A percentile compares a stretch with the other conserved stretches of the same genome.
phyloP scores from a whole-genome alignment of 2,113 vertebrate species.

The Melanocharis versteri region DNA sequence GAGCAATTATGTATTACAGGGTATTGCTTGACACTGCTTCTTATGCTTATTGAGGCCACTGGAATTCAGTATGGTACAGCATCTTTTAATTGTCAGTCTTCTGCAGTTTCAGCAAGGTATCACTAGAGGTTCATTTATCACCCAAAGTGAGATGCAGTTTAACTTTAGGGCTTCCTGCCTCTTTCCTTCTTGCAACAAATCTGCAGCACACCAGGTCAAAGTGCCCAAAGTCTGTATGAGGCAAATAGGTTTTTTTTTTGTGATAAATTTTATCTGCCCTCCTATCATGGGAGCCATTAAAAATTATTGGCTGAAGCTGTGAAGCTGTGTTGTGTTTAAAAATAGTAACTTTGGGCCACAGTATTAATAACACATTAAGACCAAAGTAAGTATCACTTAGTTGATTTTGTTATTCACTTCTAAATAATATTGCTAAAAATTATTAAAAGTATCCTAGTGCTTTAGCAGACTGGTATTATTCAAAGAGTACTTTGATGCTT shows the following conservation, averaged over 20 bases:
- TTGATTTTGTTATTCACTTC: not conserved
- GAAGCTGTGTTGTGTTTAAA: not conserved
- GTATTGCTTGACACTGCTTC: not conserved
- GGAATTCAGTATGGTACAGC: not conserved
- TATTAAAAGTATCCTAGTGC: not conserved
- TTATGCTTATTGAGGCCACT: not conserved
- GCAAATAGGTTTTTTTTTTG: not conserved
- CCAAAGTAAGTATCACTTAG: not conserved
- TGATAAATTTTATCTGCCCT: not conserved
- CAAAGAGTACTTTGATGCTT: not conserved
- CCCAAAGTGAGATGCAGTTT: not conserved
- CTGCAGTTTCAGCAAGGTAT: not conserved
- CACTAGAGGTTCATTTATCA: not conserved
- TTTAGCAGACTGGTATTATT: slow-evolving; percentile 23
- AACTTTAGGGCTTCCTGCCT: not conserved
- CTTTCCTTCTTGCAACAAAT: not conserved
- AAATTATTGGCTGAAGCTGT: not conserved
- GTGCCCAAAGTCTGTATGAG: not conserved
- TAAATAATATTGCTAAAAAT: slow-evolving; percentile 11
- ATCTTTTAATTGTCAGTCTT: not conserved
- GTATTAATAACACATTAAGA: not conserved
- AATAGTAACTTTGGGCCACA: not conserved
- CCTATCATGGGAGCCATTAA: not conserved
- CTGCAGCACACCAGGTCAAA: not conserved
- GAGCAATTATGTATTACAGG: not conserved